These are phyloP conservation scores for Vicugna pacos DNA, from an alignment of 2,113 vertebrate species.

Conservation along the genomic window DNA sequence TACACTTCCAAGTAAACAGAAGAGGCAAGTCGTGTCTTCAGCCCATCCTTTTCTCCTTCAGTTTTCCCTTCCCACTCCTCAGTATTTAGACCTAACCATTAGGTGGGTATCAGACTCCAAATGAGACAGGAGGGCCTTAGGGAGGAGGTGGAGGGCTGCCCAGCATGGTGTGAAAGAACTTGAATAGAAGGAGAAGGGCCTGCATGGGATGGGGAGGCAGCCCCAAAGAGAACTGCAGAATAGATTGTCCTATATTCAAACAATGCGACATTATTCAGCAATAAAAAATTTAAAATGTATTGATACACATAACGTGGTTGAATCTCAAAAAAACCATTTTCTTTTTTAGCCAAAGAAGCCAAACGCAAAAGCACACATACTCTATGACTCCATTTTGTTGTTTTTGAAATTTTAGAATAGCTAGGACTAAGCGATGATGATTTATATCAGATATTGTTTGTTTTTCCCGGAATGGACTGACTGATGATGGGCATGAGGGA, in stretches of 20 bases:
- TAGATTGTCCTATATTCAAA: background rate
- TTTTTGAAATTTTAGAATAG: background rate
- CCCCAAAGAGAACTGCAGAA: background rate
- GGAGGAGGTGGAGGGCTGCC: background rate
- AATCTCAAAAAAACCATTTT: background rate
- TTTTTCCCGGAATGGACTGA: background rate
- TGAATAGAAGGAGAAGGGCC: background rate
- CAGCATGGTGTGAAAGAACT: background rate
- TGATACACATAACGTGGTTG: background rate
- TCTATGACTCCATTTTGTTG: background rate
- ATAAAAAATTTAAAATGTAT: background rate
- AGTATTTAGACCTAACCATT: background rate
- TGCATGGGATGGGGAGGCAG: background rate
- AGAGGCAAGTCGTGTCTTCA: background rate
- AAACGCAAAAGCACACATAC: background rate
- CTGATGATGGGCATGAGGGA: background rate
- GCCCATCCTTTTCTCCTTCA: background rate
- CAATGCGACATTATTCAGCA: background rate
- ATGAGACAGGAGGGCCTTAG: background rate
- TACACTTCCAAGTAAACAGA: background rate
- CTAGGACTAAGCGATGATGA: background rate
- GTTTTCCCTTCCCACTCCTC: background rate
- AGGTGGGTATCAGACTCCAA: background rate
- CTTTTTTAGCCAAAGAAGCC: background rate
- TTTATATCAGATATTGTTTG: background rate